A percentile compares a stretch with the other conserved stretches of the same genome.
These are phyloP conservation scores for Neria commutata DNA, from an alignment of 2,888 invertebrate genomes.

Conservation along the genomic window DNA sequence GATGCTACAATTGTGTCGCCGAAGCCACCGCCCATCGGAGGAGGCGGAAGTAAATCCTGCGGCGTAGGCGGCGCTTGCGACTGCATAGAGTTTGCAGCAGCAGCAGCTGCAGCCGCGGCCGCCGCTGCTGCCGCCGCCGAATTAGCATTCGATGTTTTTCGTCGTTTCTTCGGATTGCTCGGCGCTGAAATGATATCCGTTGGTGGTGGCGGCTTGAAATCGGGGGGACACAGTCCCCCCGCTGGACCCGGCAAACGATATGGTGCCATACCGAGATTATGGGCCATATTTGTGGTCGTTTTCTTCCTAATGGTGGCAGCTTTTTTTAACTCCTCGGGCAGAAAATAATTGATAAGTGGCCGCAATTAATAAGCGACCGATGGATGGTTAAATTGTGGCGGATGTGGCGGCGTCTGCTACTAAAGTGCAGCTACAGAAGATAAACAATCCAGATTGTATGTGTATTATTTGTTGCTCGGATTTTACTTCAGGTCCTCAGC, in stretches of 20 bases:
- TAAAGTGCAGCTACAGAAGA: too few species aligned
- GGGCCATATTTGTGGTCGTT: constrained; percentile 70
- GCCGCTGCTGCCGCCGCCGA: constrained; percentile 62
- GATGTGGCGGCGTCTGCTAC: too few species aligned
- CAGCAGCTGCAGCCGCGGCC: constrained; percentile 57
- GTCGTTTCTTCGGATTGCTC: constrained; percentile 85
- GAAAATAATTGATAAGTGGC: constrained; percentile 35
- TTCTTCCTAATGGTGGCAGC: constrained; percentile 60
- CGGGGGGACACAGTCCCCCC: constrained; percentile 71
- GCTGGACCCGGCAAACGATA: constrained; percentile 74
- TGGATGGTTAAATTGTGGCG: too few species aligned
- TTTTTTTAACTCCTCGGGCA: constrained; percentile 48
- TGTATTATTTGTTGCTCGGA: too few species aligned
- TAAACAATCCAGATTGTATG: too few species aligned
- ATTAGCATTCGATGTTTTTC: constrained; percentile 76
- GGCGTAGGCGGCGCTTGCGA: constrained; percentile 75
- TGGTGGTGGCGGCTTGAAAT: constrained; percentile 71
- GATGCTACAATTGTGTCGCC: constrained; percentile 94
- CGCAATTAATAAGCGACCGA: too few species aligned
- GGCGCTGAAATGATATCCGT: constrained; percentile 78
- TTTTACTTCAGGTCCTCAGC: too few species aligned
- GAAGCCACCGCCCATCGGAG: constrained; percentile 84
- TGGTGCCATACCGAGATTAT: constrained; percentile 82
- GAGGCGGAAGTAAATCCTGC: constrained; percentile 77
- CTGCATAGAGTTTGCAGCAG: constrained; percentile 65